Evolutionary conservation across 2,888 invertebrate species (phyloP).

Genomic region (Lasiommata megera): DNA sequence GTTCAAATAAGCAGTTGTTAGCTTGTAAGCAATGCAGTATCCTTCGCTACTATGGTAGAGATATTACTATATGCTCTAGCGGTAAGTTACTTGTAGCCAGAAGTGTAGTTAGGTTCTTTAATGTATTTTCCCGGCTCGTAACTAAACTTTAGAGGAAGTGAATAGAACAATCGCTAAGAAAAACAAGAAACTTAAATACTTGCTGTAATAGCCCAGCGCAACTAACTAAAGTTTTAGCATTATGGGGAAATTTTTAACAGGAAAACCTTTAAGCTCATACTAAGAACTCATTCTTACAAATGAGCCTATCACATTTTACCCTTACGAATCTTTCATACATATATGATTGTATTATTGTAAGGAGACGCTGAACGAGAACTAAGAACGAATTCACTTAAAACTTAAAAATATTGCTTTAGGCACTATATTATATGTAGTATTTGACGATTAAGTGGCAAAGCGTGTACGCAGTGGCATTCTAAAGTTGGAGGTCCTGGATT

Average conservation of each 20-base stretch:
- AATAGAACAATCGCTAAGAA: conserved; percentile 9
- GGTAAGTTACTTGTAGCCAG: conserved; percentile 6
- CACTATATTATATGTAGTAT: no score
- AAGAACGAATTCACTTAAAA: no score
- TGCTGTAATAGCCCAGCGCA: not conserved
- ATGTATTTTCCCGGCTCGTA: conserved; percentile 2
- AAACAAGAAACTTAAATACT: not conserved
- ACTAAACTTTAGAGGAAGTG: conserved; percentile 5
- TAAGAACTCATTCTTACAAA: no score
- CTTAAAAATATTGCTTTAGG: no score
- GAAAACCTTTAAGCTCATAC: no score
- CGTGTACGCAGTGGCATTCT: no score
- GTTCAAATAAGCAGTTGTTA: not conserved
- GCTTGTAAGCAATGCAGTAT: not conserved
- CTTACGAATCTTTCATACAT: no score
- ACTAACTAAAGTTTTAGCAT: not conserved
- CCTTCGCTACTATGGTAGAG: not conserved
- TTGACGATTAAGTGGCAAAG: no score
- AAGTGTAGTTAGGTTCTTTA: conserved; percentile 13
- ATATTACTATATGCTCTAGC: not conserved
- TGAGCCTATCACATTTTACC: no score
- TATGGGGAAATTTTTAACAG: not conserved
- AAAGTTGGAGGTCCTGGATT: no score
- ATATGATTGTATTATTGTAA: no score
- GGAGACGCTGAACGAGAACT: no score